Base-by-base conservation (phyloP, 1,140 invertebrate species). In the Psilanteris sp. region DNA sequence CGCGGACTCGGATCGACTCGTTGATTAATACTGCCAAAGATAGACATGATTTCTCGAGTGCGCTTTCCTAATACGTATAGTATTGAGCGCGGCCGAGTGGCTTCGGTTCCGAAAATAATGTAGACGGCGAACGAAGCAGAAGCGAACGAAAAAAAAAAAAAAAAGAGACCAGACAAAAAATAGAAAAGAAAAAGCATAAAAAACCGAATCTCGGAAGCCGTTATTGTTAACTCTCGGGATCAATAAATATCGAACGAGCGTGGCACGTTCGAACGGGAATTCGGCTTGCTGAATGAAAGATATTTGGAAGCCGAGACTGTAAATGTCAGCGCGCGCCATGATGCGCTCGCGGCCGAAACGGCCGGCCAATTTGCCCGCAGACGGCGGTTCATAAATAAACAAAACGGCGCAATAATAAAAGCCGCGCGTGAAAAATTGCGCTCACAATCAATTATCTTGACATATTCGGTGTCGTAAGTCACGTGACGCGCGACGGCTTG, bases 1-100 rank as follows among this genome's bases (percentile, higher is more conserved):
- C 32, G 50, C n/a, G 64, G 31, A 64, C 55, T 29, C 50, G 52
- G 37, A 43, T 54, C 16, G 37, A 11, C 41, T 64, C 27, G 70
- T 66, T 48, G 70, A 66, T 66, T 64, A 64, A 66, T 66, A 66
- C 59, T 66, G 57, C 70, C 70, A 73, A 73, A 73, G 59, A 73
- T 73, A 73, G 70, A 43, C 70, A 73, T 73, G 70, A 73, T 73
- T 72, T 73, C 59, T 73, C 41, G 50, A 57, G 50, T 31, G 57
- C 14, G 70, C 24, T 34, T 73, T 73, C 70, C 52, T 64, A 72
- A 72, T 72, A 72, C 57, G 68, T 37, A 26, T 15, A 10, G 22
- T 31, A 27, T 29, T 46, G 7, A 15, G 54, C 5, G 61, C 36
- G n/a, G n/a, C n/a, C n/a, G n/a, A n/a, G n/a, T n/a, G n/a, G n/a